Evolutionary conservation across 2,888 invertebrate genomes (phyloP).

Genomic region (Pterobdella sp.): DNA sequence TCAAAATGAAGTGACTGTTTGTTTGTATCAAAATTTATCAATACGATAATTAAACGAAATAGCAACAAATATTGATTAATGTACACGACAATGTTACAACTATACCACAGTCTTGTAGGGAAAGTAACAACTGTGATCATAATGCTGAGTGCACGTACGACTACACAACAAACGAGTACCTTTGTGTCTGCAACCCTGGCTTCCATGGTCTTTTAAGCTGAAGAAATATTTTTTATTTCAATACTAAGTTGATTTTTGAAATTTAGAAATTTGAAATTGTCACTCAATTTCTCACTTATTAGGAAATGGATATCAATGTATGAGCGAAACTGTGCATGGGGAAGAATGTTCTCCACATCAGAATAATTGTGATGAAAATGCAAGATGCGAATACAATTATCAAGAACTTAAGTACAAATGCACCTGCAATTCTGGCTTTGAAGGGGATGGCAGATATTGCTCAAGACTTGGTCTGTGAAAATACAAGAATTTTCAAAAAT

Average conservation of each 20-base stretch:
- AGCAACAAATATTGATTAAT: too few species aligned
- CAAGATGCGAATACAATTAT: constrained; percentile 43
- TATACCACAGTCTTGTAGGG: too few species aligned
- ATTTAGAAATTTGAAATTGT: background rate
- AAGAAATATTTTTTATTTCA: too few species aligned
- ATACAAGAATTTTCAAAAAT: background rate
- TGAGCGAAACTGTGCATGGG: constrained; percentile 5
- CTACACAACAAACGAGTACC: background rate
- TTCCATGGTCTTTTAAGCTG: too few species aligned
- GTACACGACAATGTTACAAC: too few species aligned
- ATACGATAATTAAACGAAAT: too few species aligned
- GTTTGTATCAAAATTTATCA: too few species aligned
- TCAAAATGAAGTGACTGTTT: too few species aligned
- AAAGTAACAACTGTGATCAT: background rate
- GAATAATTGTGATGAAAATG: constrained; percentile 30
- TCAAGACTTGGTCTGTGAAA: constrained; percentile 15
- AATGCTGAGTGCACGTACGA: background rate
- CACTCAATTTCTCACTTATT: background rate
- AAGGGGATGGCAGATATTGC: constrained; percentile 45
- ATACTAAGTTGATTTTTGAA: background rate
- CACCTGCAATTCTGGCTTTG: constrained; percentile 66
- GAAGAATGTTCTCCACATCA: constrained; percentile 17
- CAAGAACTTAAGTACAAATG: constrained; percentile 73
- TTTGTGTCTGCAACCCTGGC: constrained; percentile 7
- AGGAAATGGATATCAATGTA: background rate